Conservation (phyloP, 2,113 vertebrate genomes). For the Taurulus bubalis region DNA sequence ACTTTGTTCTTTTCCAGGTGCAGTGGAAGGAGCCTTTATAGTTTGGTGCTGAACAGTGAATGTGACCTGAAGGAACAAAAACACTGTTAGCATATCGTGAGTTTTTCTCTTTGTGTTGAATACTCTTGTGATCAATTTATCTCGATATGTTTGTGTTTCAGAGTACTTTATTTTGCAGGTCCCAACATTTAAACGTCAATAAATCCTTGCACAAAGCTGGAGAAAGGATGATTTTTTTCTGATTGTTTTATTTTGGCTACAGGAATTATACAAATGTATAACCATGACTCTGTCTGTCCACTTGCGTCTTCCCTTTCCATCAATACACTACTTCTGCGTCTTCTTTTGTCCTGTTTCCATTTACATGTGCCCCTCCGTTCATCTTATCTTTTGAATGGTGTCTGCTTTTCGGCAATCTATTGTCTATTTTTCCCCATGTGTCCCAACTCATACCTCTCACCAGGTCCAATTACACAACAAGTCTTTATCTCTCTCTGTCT, state of each 20-base stretch:
- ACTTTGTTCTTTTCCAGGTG: slow-evolving; percentile 64
- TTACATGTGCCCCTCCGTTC: neutral
- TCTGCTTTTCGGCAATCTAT: neutral
- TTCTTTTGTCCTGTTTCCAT: slow-evolving; percentile 13
- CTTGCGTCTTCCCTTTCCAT: neutral
- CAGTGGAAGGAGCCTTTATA: slow-evolving; percentile 79
- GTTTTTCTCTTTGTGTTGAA: neutral
- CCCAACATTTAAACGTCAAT: neutral
- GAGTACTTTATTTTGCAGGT: neutral
- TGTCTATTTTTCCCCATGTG: neutral
- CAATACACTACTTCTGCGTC: neutral
- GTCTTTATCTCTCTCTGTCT: slow-evolving; percentile 2
- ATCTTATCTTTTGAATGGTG: slow-evolving; percentile 14
- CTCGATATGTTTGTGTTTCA: neutral
- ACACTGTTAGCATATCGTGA: neutral
- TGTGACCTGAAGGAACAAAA: slow-evolving; percentile 64
- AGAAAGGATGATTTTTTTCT: neutral
- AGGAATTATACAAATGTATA: neutral
- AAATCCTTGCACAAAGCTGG: neutral
- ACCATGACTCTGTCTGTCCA: neutral
- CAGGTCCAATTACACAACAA: slow-evolving; percentile 8
- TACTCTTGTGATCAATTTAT: neutral
- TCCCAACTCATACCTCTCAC: slow-evolving; percentile 10
- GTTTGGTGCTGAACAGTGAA: slow-evolving; percentile 78
- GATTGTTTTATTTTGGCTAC: neutral